Percentiles rank a stretch among this genome's conserved stretches.
phyloP scores from a whole-genome alignment of 2,113 vertebrate genomes.

The Neoarius graeffei region DNA sequence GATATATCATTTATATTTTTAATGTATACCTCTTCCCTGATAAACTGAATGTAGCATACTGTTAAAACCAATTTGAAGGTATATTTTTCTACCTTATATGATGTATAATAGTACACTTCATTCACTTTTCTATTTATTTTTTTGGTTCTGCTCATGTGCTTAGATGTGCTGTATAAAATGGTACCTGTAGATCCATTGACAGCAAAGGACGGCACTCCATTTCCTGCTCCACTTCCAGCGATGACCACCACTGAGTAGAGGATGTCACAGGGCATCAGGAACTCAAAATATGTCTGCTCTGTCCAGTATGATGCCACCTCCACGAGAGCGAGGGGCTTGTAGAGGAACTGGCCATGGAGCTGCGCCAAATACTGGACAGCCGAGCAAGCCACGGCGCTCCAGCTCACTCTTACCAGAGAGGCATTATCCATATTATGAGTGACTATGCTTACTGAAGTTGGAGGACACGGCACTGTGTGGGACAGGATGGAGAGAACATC shows the following conservation, averaged over 20 bases:
- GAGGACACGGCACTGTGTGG: not conserved
- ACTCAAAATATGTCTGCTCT: conserved; percentile 8
- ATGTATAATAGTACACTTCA: not conserved
- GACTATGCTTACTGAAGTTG: not conserved
- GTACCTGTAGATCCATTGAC: conserved; percentile 28
- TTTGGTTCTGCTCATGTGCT: not conserved
- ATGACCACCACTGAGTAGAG: conserved; percentile 5
- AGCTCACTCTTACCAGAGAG: conserved; percentile 18
- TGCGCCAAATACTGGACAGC: not conserved
- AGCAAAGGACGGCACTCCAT: not conserved
- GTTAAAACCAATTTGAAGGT: not conserved
- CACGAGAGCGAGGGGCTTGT: not conserved
- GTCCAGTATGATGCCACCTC: conserved; percentile 15
- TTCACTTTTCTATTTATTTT: not conserved
- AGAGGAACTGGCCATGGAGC: not conserved
- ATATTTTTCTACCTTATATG: not conserved
- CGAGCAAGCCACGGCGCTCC: not conserved
- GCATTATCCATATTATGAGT: not conserved
- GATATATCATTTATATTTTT: not conserved
- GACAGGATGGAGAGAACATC: not conserved
- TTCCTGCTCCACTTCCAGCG: not conserved
- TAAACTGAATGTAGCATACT: not conserved
- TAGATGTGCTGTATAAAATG: not conserved
- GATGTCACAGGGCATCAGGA: not conserved
- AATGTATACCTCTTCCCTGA: not conserved